Evolutionary conservation across 2,888 invertebrate genomes (phyloP).

Genomic region (Diadegma fenestrale): DNA sequence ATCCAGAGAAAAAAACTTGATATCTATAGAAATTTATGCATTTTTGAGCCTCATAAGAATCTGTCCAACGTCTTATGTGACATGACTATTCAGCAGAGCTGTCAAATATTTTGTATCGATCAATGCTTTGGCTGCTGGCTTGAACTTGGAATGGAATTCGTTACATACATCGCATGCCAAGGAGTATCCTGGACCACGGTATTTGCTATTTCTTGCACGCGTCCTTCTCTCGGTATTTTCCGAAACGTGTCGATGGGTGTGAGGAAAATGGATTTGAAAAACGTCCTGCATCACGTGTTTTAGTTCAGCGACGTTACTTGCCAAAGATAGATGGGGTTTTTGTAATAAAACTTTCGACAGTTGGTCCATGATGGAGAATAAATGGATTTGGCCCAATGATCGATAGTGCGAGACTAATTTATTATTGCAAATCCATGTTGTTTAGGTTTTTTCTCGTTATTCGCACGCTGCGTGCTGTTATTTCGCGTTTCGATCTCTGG

Average conservation of each 20-base stretch:
- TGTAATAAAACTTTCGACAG: conserved; percentile 15
- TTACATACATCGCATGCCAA: not conserved
- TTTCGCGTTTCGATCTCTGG: conserved; percentile 1
- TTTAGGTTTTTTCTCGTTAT: not conserved
- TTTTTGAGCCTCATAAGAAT: not conserved
- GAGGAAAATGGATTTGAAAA: conserved; percentile 50
- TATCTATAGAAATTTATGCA: not conserved
- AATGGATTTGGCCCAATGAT: not conserved
- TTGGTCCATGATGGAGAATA: not conserved
- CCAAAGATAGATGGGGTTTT: conserved; percentile 5
- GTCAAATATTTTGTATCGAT: not conserved
- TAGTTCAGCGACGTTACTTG: conserved; percentile 3
- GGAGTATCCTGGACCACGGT: not conserved
- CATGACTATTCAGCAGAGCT: conserved; percentile 66
- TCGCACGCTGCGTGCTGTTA: not conserved
- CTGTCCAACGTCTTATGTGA: conserved; percentile 67
- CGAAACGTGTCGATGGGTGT: conserved; percentile 15
- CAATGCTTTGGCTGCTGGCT: not conserved
- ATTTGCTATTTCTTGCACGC: conserved; percentile 23
- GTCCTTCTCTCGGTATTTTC: conserved; percentile 9
- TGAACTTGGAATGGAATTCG: not conserved
- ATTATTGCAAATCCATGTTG: not conserved
- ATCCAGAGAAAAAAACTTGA: not conserved
- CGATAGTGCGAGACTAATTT: not conserved
- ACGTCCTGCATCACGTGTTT: conserved; percentile 37